Conservation (phyloP, 2,797 vertebrate species). For the Threskiornis aethiopicus region DNA sequence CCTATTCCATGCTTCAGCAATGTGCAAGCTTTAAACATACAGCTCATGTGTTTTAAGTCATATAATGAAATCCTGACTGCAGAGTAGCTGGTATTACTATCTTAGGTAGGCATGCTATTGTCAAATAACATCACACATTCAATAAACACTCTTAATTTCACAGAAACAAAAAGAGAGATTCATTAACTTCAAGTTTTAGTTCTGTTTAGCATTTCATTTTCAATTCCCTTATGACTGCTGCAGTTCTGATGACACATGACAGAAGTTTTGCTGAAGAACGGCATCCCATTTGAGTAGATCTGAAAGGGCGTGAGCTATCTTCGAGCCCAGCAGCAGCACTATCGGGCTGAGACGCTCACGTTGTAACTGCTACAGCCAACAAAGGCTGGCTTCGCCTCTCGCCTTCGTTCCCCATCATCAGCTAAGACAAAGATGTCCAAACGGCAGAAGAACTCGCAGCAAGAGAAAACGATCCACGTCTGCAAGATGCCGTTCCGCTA, state of each 20-base stretch:
- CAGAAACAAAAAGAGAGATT: neutral
- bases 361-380: neutral
- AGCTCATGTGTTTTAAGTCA: neutral
- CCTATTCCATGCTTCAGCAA: neutral
- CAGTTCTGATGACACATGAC: neutral
- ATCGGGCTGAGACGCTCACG: neutral
- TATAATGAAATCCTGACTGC: neutral
- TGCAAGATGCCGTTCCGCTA: neutral
- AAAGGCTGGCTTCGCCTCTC: neutral
- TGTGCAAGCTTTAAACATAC: neutral
- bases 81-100: neutral
- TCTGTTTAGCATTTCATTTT: neutral
- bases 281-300: neutral
- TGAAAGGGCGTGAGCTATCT: neutral
- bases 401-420: neutral
- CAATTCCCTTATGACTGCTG: neutral
- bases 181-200: neutral
- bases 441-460: neutral
- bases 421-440: neutral
- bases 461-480: neutral
- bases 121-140: neutral
- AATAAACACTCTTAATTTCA: neutral
- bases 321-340: neutral
- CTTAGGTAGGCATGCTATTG: neutral
- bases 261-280: neutral